Base-by-base conservation (phyloP, 1,140 invertebrate species). In the Maniola jurtina region DNA sequence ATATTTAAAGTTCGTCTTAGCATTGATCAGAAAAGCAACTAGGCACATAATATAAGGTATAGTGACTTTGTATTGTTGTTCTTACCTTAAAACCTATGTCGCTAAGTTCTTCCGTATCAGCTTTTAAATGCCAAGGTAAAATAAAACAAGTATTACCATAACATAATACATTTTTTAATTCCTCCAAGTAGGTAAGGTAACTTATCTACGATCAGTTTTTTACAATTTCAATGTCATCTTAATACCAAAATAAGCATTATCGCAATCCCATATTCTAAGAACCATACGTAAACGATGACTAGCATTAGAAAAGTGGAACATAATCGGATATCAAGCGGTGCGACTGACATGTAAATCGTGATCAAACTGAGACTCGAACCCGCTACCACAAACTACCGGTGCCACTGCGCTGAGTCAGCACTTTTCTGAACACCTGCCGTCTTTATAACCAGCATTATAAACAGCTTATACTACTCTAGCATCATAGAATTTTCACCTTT, bases 281-380 rank as follows among this genome's bases (percentile, higher is more conserved):
- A 80, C 71, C 62, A 71, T 45, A 67, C 70, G 62, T 59, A 65
- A 73, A 79, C 71, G 73, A 84, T 88, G 85, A 85, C 83, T 86
- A 64, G 79, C 79, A 75, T 68, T 72, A 61, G 67, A 56, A 74
- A 77, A 70, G 57, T 66, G 68, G 64, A 42, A 64, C 73, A 79
- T 79, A 86, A 84, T 87, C 84, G 83, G 83, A 86, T 88, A 86
- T 86, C 86, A 85, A 88, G 83, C 88, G 84, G 88, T 65, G 76
- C 80, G 72, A 83, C 80, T 89, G 86, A 90, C 86, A 88, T 89
- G 84, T 89, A 90, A 89, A 89, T 90, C 85, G 84, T 90, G 88
- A 89, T 88, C 83, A 72, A 73, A 75, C 78, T 72, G 73, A 71
- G 83, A 81, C 66, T 81, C 81, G 76, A 83, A 86, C 76, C 75